Evolutionary conservation across 2,888 invertebrate species (phyloP).

Genomic region (Drosophila borborema): DNA sequence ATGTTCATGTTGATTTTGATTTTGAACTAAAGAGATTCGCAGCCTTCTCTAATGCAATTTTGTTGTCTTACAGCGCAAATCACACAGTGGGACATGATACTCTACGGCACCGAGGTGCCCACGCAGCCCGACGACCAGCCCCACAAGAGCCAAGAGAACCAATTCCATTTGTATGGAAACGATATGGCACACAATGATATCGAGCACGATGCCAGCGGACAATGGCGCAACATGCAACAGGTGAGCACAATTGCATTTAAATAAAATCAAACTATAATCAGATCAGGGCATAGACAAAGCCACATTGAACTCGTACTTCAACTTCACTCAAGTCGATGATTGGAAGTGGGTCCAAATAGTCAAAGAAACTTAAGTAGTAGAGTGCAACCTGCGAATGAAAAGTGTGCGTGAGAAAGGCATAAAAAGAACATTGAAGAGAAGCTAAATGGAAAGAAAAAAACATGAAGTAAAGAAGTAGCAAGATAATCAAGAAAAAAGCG

Average conservation of each 20-base stretch:
- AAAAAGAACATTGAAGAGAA: neutral
- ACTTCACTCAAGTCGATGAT: neutral
- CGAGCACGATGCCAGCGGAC: conserved; percentile 86
- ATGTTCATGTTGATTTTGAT: conserved; percentile 24
- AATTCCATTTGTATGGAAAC: conserved; percentile 83
- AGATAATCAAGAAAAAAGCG: neutral
- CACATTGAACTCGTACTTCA: neutral
- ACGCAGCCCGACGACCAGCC: conserved; percentile 86
- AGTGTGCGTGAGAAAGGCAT: neutral
- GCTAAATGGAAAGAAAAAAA: neutral
- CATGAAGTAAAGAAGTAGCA: neutral
- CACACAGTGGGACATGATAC: conserved; percentile 92
- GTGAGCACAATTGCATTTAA: conserved; percentile 83
- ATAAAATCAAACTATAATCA: neutral
- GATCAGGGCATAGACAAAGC: neutral
- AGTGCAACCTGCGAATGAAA: neutral
- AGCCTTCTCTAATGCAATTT: conserved; percentile 29
- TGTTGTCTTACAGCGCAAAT: conserved; percentile 86
- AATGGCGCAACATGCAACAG: conserved; percentile 89
- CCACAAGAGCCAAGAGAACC: conserved; percentile 68
- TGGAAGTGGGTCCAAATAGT: neutral
- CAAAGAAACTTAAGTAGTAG: neutral
- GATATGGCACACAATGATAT: conserved; percentile 88
- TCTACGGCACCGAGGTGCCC: conserved; percentile 91
- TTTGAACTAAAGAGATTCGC: neutral